Base-by-base conservation (phyloP, 92 coral and sea anemone species). In the Porites cylindrica region DNA sequence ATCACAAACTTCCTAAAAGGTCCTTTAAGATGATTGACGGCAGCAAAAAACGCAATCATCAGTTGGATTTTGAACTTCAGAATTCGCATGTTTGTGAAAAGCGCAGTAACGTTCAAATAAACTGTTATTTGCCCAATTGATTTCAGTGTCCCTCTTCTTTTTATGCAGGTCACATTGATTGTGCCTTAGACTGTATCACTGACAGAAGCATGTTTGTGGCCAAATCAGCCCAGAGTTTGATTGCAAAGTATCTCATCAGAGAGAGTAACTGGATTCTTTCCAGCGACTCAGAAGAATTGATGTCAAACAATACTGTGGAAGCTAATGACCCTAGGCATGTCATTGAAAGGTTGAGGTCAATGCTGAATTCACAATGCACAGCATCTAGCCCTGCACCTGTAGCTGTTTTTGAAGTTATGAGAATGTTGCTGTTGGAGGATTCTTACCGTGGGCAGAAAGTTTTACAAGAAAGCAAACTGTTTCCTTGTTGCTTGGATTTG, bases 121-220 rank as follows among this genome's bases (percentile, higher is more conserved):
- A 5, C 47, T 38, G 5, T 38, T 38, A 38, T 6, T 38, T 0
- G 47, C 47, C 0, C 47, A 38, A 38, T 38, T 38, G 6, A 38
- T 38, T 38, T 38, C 47, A 38, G 47, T 38, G 47, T 71, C 11
- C 38, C 19, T 26, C 19, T 85, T 17, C 38, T 78, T 29, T 16
- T 78, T 59, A 23, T 68, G 7, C 77, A 93, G 98, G 92, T 58
- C 88, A 83, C 83, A 70, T 93, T n/a, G 71, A 75, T 51, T 76
- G 63, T 64, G 92, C 96, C 18, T 11, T 93, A 77, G 85, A 95
- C 11, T 89, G 90, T 56, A 62, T 93, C 21, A 53, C 72, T 11
- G 99, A 97, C 70, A 82, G 83, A 81, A 97, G 99, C 81, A 93
- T 97, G 84, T 97, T 95, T 92, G 99, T 97, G 17, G 94, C 96